Conservation (phyloP, 2,888 invertebrate species). For the Dorcus parallelipipedus region DNA sequence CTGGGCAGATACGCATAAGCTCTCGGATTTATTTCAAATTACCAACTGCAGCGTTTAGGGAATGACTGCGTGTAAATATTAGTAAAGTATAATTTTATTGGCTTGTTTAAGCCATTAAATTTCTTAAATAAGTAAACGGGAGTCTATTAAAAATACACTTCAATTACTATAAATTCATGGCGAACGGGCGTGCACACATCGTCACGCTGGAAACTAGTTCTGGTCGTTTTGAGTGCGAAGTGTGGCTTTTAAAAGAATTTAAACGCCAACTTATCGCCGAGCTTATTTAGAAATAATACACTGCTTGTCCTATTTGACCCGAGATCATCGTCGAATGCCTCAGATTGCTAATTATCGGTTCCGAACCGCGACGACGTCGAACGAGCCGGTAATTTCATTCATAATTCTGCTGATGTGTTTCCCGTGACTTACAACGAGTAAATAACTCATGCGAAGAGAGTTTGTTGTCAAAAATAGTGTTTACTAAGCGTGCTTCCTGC, state of each 20-base stretch:
- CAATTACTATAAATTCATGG: neutral
- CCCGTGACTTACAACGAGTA: conserved; percentile 22
- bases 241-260: conserved; percentile 9
- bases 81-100: no score
- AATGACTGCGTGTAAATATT: no score
- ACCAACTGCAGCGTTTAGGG: no score
- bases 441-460: conserved; percentile 23
- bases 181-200: neutral
- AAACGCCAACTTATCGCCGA: conserved; percentile 17
- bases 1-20: no score
- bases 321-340: conserved; percentile 14
- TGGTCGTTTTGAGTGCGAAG: neutral
- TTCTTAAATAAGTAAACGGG: no score
- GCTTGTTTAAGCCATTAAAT: no score
- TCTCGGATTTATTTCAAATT: no score
- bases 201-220: neutral
- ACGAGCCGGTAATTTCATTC: conserved; percentile 25
- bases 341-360: conserved; percentile 21
- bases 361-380: conserved; percentile 15
- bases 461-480: conserved; percentile 28
- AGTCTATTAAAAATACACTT: neutral
- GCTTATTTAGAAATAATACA: conserved; percentile 19
- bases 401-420: conserved; percentile 23
- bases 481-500: conserved; percentile 26
- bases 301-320: conserved; percentile 21